Base-by-base conservation (phyloP, 2,888 invertebrate species). In the Ptychoptera contaminata region DNA sequence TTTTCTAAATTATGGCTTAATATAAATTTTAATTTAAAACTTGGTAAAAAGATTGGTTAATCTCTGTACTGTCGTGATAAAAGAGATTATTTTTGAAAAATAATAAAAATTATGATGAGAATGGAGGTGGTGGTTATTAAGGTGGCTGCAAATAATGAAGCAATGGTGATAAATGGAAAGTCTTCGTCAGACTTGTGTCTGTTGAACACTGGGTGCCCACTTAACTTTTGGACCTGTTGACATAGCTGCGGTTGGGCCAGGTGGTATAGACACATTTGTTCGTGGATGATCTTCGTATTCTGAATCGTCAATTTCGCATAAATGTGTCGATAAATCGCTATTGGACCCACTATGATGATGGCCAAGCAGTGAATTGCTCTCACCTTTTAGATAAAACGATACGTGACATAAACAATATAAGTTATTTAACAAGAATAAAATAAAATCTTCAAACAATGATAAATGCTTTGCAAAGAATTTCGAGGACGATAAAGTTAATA, bases 271-370 rank as follows among this genome's bases (percentile, higher is more conserved):
- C 39, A 5, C 23, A 23, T 23, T 23, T 23, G 23, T 7, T 23
- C 40, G 34, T 15, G 30, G 44, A 40, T 48, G 39, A 12, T 64
- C 63, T 64, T 84, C 83, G 56, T 74, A 77, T 61, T 86, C 86
- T 39, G 84, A 83, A 66, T 86, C 86, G 67, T 91, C 91, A 58
- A 93, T 88, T 71, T 92, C 92, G 71, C 92, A 92, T 51, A 92
- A 73, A 62, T 82, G 80, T 43, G 84, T 80, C 43, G 91, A 91
- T 54, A 88, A 71, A 67, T 88, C 87, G 67, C 91, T 88, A 63
- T 81, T 79, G 55, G 88, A 88, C 50, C 65, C 69, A 50, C 72
- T 73, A 38, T 76, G 78, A 44, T 46, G 49, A 48, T 49, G 56
- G 50, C 79, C 83, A 52, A 82, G 71, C 54, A 84, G 68, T 39